Conservation (phyloP, 2,113 vertebrate species). For the Girardinichthys multiradiatus region DNA sequence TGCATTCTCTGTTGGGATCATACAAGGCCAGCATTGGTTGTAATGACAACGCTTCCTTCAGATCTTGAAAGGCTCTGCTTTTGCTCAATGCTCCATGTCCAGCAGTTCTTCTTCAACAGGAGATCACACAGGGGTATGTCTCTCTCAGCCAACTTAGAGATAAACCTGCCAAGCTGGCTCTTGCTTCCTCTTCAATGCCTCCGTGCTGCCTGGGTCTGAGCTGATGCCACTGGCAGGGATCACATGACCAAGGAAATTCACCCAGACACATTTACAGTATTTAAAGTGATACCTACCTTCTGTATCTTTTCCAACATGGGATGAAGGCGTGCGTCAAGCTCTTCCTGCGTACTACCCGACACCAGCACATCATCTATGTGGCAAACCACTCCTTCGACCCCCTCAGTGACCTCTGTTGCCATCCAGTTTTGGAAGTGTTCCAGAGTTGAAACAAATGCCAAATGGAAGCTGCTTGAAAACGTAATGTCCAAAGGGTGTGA, state of each 20-base stretch:
- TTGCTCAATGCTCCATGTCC: constrained; percentile 20
- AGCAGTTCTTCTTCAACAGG: constrained; percentile 4
- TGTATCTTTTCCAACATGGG: constrained; percentile 8
- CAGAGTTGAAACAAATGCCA: constrained; percentile 6
- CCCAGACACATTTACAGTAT: constrained; percentile 12
- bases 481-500: constrained; percentile 33
- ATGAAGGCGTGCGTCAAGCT: constrained; percentile 34
- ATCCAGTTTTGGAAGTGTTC: constrained; percentile 49
- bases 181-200: background rate
- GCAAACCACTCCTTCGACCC: constrained; percentile 21
- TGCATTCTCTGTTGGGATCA: background rate
- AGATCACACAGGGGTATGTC: constrained; percentile 15
- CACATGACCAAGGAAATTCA: constrained; percentile 18
- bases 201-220: background rate
- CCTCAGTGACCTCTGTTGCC: constrained; percentile 14
- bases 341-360: constrained; percentile 4
- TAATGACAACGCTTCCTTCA: constrained; percentile 5
- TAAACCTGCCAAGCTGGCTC: background rate
- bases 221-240: background rate
- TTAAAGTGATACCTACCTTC: constrained; percentile 32
- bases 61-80: background rate
- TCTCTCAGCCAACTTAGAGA: constrained; percentile 18
- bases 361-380: constrained; percentile 44
- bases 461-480: constrained; percentile 8
- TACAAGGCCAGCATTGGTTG: constrained; percentile 8